Evolutionary conservation across 2,888 invertebrate genomes (phyloP).

Genomic region (Euphydryas editha): DNA sequence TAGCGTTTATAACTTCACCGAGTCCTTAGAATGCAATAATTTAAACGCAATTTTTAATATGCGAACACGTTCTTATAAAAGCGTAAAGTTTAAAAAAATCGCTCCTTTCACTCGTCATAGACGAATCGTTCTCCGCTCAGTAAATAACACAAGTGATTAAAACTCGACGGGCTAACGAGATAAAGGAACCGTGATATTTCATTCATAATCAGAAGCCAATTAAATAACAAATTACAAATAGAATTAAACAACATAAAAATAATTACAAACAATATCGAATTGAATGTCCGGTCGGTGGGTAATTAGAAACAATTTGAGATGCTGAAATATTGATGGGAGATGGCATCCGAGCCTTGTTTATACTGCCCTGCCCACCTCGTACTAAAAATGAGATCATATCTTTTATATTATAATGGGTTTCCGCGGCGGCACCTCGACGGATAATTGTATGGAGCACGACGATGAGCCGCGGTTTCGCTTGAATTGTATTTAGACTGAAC

Average conservation of each 20-base stretch:
- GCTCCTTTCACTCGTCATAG: neutral
- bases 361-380: constrained; percentile 74
- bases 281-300: constrained; percentile 77
- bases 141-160: constrained; percentile 43
- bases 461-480: neutral
- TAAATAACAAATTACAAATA: constrained; percentile 76
- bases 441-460: constrained; percentile 68
- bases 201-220: constrained; percentile 74
- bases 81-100: neutral
- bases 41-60: too few relatives aligned
- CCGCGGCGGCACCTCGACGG: constrained; percentile 76
- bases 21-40: constrained; percentile 40
- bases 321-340: constrained; percentile 68
- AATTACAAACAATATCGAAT: constrained; percentile 77
- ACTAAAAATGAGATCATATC: constrained; percentile 81
- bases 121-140: constrained; percentile 35
- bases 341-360: constrained; percentile 31
- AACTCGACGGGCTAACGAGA: constrained; percentile 47
- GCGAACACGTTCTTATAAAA: neutral
- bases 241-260: constrained; percentile 66
- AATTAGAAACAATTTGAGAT: constrained; percentile 81
- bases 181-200: constrained; percentile 51
- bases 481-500: neutral
- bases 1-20: constrained; percentile 61
- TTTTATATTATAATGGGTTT: constrained; percentile 81